Evolutionary conservation across 2,888 invertebrate genomes (phyloP).

Genomic region (Neoascia interrupta): DNA sequence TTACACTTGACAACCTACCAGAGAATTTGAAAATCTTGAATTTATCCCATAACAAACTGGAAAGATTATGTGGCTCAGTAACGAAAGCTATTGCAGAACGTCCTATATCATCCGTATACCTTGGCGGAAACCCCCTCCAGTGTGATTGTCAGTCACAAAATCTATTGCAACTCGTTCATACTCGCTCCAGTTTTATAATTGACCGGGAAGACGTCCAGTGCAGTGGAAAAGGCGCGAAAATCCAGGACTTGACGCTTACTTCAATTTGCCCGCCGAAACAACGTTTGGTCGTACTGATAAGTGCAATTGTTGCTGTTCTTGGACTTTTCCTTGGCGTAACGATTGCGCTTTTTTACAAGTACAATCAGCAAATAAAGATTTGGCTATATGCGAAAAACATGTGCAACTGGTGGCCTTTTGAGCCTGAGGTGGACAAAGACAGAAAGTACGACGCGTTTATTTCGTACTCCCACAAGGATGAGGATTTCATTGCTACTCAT

Average conservation of each 20-base stretch:
- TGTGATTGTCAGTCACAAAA: slow-evolving; percentile 85
- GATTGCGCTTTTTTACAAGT: slow-evolving; percentile 82
- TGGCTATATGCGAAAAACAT: slow-evolving; percentile 84
- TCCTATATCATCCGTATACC: slow-evolving; percentile 80
- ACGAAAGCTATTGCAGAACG: slow-evolving; percentile 79
- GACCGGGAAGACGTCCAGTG: slow-evolving; percentile 75
- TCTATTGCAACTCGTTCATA: slow-evolving; percentile 82
- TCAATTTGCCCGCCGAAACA: slow-evolving; percentile 80
- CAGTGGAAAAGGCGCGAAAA: slow-evolving; percentile 71
- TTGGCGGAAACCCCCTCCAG: slow-evolving; percentile 85
- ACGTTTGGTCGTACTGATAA: slow-evolving; percentile 77
- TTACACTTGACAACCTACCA: slow-evolving; percentile 79
- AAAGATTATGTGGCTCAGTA: slow-evolving; percentile 78
- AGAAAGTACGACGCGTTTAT: slow-evolving; percentile 88
- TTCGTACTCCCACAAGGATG: slow-evolving; percentile 89
- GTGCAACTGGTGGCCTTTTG: slow-evolving; percentile 84
- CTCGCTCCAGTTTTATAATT: slow-evolving; percentile 75
- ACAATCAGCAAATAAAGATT: slow-evolving; percentile 84
- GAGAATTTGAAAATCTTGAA: slow-evolving; percentile 80
- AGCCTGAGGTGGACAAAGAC: slow-evolving; percentile 85
- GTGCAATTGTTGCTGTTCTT: slow-evolving; percentile 79
- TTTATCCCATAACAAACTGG: slow-evolving; percentile 82
- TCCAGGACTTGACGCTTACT: slow-evolving; percentile 72
- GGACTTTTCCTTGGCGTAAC: slow-evolving; percentile 80
- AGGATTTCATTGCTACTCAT: slow-evolving; percentile 84